Percentiles rank a stretch among this genome's conserved stretches.
These are phyloP conservation scores for Acrocephalus kingi DNA, from an alignment of 2,113 vertebrate genomes.

Conservation along the genomic window DNA sequence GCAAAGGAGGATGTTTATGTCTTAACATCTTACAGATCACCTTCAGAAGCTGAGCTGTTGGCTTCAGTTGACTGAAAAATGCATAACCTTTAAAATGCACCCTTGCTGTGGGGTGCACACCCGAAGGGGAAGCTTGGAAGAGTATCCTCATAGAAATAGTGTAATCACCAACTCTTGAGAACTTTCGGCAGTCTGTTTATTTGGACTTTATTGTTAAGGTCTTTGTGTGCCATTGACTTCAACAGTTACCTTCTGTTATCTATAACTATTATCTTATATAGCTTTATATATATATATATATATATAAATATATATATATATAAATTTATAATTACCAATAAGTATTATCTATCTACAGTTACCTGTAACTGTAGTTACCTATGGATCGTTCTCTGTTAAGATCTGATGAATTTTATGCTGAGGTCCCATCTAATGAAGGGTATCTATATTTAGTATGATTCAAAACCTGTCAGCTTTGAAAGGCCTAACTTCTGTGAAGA, in stretches of 20 bases:
- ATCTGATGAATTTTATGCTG: not conserved
- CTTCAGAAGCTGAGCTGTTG: not conserved
- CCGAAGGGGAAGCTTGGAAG: not conserved
- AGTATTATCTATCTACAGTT: not conserved
- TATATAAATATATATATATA: not conserved
- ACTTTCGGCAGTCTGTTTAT: not conserved
- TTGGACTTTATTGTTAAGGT: not conserved
- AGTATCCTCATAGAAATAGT: not conserved
- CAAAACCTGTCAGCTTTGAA: not conserved
- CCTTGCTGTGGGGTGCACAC: not conserved
- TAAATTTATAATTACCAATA: not conserved
- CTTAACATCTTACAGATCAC: not conserved
- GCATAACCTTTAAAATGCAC: not conserved
- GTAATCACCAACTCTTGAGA: not conserved
- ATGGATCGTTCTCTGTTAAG: not conserved
- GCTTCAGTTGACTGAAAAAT: not conserved
- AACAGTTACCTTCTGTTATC: not conserved
- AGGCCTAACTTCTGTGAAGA: not conserved
- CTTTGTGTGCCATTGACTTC: not conserved
- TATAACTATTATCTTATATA: not conserved
- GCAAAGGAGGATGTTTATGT: not conserved
- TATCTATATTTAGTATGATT: not conserved
- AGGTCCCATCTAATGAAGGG: not conserved
- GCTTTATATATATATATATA: not conserved
- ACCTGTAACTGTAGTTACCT: not conserved